Evolutionary conservation across 2,797 vertebrate species (phyloP).

Genomic region (Uromys caudimaculatus): DNA sequence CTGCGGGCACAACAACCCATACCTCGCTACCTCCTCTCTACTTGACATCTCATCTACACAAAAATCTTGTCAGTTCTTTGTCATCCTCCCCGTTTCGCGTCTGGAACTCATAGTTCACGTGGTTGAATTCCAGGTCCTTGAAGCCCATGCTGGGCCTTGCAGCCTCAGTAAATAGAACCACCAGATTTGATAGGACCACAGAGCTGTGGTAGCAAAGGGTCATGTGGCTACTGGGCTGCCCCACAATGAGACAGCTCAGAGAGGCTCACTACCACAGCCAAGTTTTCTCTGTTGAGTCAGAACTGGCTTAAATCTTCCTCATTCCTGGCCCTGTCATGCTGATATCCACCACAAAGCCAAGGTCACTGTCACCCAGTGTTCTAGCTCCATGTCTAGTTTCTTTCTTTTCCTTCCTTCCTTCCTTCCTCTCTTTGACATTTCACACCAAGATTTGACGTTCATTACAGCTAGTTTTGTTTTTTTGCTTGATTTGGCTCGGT

Average conservation of each 20-base stretch:
- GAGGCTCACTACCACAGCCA: background rate
- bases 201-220: background rate
- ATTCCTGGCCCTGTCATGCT: background rate
- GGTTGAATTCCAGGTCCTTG: background rate
- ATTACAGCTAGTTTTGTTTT: conserved; percentile 32
- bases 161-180: background rate
- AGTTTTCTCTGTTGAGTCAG: background rate
- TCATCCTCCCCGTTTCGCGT: background rate
- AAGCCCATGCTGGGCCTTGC: background rate
- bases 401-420: background rate
- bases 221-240: background rate
- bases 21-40: background rate
- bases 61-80: background rate
- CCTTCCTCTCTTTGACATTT: background rate
- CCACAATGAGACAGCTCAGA: background rate
- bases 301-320: background rate
- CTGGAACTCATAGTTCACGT: background rate
- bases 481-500: conserved; percentile 35
- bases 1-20: background rate
- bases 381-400: background rate
- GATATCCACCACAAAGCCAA: background rate
- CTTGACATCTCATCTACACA: conserved; percentile 8
- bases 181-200: background rate
- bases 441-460: conserved; percentile 1
- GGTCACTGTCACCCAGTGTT: conserved; percentile 34